Conservation (phyloP, 2,797 vertebrate genomes). For the Peromyscus eremicus region DNA sequence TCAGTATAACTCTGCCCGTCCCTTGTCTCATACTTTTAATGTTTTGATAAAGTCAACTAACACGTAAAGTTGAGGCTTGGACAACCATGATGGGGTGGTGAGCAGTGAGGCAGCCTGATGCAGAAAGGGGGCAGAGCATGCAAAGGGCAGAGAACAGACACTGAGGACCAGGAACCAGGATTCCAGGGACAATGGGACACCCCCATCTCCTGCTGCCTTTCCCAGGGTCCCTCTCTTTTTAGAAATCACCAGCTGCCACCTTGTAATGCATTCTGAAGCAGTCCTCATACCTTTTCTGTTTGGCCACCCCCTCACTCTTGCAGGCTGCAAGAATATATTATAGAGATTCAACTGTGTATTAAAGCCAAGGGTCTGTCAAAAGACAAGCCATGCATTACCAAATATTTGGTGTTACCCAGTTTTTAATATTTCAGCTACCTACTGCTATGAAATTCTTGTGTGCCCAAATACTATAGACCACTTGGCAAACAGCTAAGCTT, state of each 20-base stretch:
- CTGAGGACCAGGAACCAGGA: background rate
- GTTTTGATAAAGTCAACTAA: background rate
- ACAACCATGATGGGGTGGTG: background rate
- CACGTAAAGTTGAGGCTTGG: background rate
- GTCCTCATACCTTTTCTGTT: background rate
- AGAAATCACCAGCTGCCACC: background rate
- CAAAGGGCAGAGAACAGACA: background rate
- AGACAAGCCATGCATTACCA: no score
- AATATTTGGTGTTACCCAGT: no score
- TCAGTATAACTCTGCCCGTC: background rate
- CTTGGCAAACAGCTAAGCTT: no score
- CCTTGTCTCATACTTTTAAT: background rate
- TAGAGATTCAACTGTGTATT: no score
- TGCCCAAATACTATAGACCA: no score
- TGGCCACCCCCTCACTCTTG: no score
- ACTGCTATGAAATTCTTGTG: no score
- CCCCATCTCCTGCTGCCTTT: no score
- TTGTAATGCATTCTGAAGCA: background rate
- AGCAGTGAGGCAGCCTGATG: background rate
- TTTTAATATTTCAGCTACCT: no score
- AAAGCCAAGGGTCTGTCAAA: no score
- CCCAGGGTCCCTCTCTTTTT: background rate
- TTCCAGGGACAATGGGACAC: background rate
- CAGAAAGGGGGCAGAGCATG: background rate
- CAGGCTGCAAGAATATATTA: no score